These are phyloP conservation scores for Hypotaenidia philippensis DNA, from an alignment of 2,797 vertebrate genomes.

Conservation along the genomic window DNA sequence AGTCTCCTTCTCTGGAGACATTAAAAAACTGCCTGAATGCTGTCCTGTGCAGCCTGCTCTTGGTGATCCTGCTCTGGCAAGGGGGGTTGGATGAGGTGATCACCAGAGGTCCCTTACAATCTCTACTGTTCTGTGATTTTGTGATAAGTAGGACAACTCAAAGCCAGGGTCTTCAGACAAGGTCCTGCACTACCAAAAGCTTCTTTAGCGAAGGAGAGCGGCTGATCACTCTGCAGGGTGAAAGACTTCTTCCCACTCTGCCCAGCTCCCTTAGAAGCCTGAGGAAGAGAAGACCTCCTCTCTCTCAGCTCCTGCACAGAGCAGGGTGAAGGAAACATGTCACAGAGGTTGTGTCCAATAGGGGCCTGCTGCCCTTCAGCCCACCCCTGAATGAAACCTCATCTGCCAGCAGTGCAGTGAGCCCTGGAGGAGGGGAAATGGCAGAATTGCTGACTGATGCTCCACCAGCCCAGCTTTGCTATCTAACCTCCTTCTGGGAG, in stretches of 20 bases:
- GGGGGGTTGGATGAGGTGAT: too few relatives aligned
- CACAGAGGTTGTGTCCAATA: neutral
- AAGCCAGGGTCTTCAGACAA: neutral
- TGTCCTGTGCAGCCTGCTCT: too few relatives aligned
- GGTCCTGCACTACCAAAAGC: neutral
- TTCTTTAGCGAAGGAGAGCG: neutral
- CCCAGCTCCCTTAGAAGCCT: neutral
- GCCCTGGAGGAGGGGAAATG: neutral
- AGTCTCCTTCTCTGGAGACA: too few relatives aligned
- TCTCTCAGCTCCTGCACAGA: neutral
- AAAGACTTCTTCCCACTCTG: neutral
- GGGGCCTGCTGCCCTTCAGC: neutral
- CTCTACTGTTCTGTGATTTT: too few relatives aligned
- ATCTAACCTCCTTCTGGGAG: neutral
- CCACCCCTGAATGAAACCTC: neutral
- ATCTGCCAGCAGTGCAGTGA: rapidly evolving
- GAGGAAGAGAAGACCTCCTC: neutral
- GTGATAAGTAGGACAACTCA: neutral
- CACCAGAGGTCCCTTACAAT: too few relatives aligned
- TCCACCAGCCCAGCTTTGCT: neutral
- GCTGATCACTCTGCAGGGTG: neutral
- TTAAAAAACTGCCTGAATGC: too few relatives aligned
- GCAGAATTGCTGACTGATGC: rapidly evolving
- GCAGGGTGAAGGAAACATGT: neutral
- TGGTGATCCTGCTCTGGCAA: too few relatives aligned